Percentiles rank a stretch among this genome's conserved stretches.
These are phyloP conservation scores for Ganaspis sp. DNA, from an alignment of 1,140 invertebrate genomes.

Conservation along the genomic window DNA sequence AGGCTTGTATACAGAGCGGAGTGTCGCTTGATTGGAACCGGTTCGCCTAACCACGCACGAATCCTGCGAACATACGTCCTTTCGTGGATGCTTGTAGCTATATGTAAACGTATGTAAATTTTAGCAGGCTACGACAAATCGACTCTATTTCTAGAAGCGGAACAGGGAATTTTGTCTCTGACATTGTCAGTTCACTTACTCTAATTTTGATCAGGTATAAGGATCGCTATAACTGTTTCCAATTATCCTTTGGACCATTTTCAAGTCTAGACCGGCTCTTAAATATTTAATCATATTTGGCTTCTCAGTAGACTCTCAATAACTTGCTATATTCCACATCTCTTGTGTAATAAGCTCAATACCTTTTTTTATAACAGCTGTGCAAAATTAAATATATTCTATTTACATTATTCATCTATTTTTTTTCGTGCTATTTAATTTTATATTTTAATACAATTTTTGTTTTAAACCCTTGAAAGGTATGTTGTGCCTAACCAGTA, in stretches of 20 bases:
- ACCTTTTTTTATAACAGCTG: background rate
- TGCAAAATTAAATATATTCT: background rate
- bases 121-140: background rate
- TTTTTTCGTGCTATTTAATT: too few relatives aligned
- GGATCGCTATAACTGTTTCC: constrained; percentile 26
- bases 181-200: background rate
- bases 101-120: constrained; percentile 28
- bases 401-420: too few relatives aligned
- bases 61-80: constrained; percentile 15
- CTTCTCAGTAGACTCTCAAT: background rate
- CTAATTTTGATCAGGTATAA: constrained; percentile 6
- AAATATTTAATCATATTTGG: constrained; percentile 32
- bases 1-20: background rate
- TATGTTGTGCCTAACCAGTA: too few relatives aligned
- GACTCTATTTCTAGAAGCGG: background rate
- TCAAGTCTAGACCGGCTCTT: constrained; percentile 33
- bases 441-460: too few relatives aligned
- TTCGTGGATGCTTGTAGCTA: background rate
- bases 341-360: too few relatives aligned
- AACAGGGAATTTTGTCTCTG: background rate
- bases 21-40: constrained; percentile 21
- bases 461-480: too few relatives aligned
- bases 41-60: constrained; percentile 23
- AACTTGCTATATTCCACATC: background rate
- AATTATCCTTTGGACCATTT: constrained; percentile 31